Conservation (phyloP, 37 sponge, comb jelly and placozoan species). For the Ianthella basta region DNA sequence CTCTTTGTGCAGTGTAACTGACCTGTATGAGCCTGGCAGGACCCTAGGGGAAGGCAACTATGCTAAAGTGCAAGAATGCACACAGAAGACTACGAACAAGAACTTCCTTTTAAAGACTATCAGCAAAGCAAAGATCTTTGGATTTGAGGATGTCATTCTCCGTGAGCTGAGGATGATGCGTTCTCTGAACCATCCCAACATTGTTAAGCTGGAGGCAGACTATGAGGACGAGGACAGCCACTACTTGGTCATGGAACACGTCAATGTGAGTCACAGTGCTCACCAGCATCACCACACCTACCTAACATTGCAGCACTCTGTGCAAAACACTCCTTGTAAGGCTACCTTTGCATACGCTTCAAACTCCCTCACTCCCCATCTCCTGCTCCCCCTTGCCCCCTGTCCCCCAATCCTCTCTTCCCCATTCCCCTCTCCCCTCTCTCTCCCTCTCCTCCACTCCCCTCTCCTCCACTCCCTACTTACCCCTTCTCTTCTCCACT, state of each 20-base stretch:
- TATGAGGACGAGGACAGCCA: constrained; percentile 54
- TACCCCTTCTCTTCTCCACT: not conserved
- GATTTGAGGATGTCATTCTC: constrained; percentile 59
- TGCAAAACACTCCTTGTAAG: not conserved
- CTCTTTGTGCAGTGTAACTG: not conserved
- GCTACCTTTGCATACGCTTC: not conserved
- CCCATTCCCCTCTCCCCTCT: not conserved
- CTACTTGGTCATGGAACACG: constrained; percentile 63
- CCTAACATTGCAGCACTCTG: not conserved
- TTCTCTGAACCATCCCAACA: constrained; percentile 64
- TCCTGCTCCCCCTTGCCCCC: not conserved
- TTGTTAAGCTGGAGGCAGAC: constrained; percentile 68
- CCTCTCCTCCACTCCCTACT: too few species aligned
- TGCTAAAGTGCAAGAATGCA: constrained; percentile 44
- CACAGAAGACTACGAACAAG: constrained; percentile 25
- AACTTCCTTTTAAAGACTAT: constrained; percentile 59
- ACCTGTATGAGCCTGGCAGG: constrained; percentile 38
- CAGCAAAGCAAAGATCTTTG: constrained; percentile 62
- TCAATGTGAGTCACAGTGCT: constrained; percentile 32
- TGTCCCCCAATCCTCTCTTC: too few species aligned
- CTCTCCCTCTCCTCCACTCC: not conserved
- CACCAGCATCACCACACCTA: too few species aligned
- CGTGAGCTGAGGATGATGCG: constrained; percentile 69
- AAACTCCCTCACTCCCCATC: not conserved
- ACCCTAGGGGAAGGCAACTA: constrained; percentile 49